Evolutionary conservation across 2,888 invertebrate species (phyloP).

Genomic region (Ophion obscuratus): DNA sequence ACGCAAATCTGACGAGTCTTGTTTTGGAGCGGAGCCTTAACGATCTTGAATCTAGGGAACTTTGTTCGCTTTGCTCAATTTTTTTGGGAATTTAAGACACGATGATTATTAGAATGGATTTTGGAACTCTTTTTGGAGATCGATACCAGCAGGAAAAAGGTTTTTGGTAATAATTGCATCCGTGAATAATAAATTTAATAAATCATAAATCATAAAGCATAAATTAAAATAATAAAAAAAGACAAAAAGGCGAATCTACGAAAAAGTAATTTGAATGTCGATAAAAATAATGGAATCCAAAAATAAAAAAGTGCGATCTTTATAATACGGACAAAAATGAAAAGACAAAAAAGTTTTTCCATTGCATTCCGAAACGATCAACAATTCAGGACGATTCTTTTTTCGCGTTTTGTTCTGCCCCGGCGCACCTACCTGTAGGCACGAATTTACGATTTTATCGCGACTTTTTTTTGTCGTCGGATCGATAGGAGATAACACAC

Average conservation of each 20-base stretch:
- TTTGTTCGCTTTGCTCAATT: neutral
- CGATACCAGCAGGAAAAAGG: neutral
- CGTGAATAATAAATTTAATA: neutral
- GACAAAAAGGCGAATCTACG: neutral
- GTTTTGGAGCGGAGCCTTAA: too few relatives aligned
- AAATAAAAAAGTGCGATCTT: neutral
- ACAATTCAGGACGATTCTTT: neutral
- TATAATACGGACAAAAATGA: neutral
- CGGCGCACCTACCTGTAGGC: conserved; percentile 65
- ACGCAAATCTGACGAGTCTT: too few relatives aligned
- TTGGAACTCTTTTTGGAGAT: neutral
- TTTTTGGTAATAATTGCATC: neutral
- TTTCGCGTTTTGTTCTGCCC: neutral
- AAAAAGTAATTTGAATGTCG: neutral
- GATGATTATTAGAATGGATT: neutral
- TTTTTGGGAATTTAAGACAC: neutral
- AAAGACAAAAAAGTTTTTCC: neutral
- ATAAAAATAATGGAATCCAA: neutral
- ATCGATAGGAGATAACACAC: neutral
- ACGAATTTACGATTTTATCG: conserved; percentile 37
- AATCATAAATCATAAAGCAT: neutral
- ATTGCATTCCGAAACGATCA: neutral
- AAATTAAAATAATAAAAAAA: neutral
- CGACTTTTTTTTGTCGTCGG: neutral
- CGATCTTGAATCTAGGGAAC: too few relatives aligned